phyloP scores from a whole-genome alignment of 2,797 vertebrate species.

The Gorsachius magnificus region DNA sequence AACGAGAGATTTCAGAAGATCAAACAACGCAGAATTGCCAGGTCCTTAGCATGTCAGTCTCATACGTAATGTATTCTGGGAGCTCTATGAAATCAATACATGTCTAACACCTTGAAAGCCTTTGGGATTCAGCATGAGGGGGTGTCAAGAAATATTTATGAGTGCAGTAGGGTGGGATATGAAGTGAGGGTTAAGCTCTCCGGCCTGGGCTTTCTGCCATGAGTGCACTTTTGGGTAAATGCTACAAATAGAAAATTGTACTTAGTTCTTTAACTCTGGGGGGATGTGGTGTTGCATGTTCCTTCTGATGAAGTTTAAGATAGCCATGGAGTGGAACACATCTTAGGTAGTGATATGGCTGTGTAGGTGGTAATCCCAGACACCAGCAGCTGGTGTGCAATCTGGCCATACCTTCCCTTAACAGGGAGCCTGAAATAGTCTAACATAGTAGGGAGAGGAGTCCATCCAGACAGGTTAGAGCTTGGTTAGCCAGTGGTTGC shows the following conservation, averaged over 20 bases:
- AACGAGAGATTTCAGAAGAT: constrained; percentile 33
- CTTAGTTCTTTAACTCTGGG: background rate
- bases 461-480: background rate
- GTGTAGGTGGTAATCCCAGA: background rate
- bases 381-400: background rate
- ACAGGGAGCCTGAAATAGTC: background rate
- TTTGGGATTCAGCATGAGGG: background rate
- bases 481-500: background rate
- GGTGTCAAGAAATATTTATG: background rate
- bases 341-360: background rate
- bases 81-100: background rate
- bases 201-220: background rate
- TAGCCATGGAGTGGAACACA: background rate
- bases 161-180: background rate
- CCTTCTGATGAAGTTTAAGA: background rate
- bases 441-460: background rate
- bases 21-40: constrained; percentile 15
- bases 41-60: background rate
- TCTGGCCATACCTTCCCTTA: background rate
- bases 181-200: background rate
- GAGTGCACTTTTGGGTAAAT: background rate
- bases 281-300: background rate
- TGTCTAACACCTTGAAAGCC: background rate
- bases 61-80: constrained; percentile 25
- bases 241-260: background rate